A percentile compares a stretch with the other conserved stretches of the same genome.
Conservation (phyloP, 2,113 vertebrate species). For the Crotalus viridis region DNA sequence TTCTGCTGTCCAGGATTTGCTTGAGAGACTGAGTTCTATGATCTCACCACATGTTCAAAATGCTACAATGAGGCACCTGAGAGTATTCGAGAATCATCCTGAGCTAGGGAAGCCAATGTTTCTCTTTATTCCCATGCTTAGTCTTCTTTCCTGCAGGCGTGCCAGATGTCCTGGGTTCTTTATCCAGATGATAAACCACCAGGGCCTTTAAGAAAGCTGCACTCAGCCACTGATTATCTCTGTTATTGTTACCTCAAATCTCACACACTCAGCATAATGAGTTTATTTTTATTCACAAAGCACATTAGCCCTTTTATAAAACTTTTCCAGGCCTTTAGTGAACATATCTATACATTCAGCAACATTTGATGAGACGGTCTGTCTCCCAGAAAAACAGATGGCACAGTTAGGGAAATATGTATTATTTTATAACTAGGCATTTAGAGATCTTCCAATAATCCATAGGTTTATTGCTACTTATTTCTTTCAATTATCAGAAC, state of each 20-base stretch:
- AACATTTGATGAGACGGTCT: not conserved
- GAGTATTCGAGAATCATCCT: not conserved
- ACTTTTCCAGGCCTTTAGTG: not conserved
- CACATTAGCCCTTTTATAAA: not conserved
- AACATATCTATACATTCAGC: not conserved
- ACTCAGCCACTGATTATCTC: not conserved
- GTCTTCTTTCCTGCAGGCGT: not conserved
- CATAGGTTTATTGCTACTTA: not conserved
- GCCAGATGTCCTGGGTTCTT: not conserved
- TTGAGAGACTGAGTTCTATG: not conserved
- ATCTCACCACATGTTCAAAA: not conserved
- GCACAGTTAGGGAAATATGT: not conserved
- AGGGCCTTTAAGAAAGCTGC: not conserved
- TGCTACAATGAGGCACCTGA: not conserved
- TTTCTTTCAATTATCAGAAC: not conserved
- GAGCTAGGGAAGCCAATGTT: not conserved
- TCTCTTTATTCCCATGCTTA: not conserved
- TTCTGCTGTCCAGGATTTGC: not conserved
- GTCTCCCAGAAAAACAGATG: not conserved
- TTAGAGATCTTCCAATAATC: not conserved
- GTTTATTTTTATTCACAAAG: not conserved
- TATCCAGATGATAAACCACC: not conserved
- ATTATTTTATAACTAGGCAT: not conserved
- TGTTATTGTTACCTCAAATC: not conserved
- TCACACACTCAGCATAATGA: not conserved